A percentile compares a stretch with the other conserved stretches of the same genome.
phyloP scores from a whole-genome alignment of 2,113 vertebrate genomes.

The Oryzias woworae region DNA sequence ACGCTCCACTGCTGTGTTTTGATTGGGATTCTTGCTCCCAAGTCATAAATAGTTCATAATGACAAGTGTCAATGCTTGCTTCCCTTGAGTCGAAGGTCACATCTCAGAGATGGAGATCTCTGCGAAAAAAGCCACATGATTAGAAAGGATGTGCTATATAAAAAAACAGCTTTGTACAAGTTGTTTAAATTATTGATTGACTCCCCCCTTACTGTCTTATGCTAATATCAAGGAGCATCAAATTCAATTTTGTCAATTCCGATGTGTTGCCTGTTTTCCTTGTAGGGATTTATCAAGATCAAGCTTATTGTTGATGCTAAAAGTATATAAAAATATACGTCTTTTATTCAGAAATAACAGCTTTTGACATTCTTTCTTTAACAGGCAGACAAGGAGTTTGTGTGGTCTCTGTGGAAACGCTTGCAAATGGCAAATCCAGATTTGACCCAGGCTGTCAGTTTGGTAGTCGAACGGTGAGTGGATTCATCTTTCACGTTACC shows the following conservation, averaged over 20 bases:
- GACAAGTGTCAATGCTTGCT: slow-evolving; percentile 76
- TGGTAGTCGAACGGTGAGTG: slow-evolving; percentile 90
- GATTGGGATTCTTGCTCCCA: slow-evolving; percentile 64
- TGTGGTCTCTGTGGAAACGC: slow-evolving; percentile 93
- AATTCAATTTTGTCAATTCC: slow-evolving; percentile 39
- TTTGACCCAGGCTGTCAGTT: slow-evolving; percentile 85
- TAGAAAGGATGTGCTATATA: slow-evolving; percentile 63
- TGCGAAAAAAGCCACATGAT: slow-evolving; percentile 56
- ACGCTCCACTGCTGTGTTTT: slow-evolving; percentile 65
- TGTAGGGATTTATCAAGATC: slow-evolving; percentile 8
- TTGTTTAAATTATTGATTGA: slow-evolving; percentile 72
- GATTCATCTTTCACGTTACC: slow-evolving; percentile 62
- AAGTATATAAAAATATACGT: slow-evolving; percentile 19
- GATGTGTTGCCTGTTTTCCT: slow-evolving; percentile 36
- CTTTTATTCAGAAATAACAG: slow-evolving; percentile 31
- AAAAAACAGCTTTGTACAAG: slow-evolving; percentile 67
- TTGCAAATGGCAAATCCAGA: slow-evolving; percentile 88
- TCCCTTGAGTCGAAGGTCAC: slow-evolving; percentile 76
- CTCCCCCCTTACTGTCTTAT: slow-evolving; percentile 54
- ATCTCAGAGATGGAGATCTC: slow-evolving; percentile 56
- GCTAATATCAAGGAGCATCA: slow-evolving; percentile 61
- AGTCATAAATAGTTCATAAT: slow-evolving; percentile 76
- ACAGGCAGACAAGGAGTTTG: slow-evolving; percentile 96
- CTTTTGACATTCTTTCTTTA: slow-evolving; percentile 46
- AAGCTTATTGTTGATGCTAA: not conserved